phyloP scores from a whole-genome alignment of 1,140 invertebrate species.

The Dufourea novaeangliae region DNA sequence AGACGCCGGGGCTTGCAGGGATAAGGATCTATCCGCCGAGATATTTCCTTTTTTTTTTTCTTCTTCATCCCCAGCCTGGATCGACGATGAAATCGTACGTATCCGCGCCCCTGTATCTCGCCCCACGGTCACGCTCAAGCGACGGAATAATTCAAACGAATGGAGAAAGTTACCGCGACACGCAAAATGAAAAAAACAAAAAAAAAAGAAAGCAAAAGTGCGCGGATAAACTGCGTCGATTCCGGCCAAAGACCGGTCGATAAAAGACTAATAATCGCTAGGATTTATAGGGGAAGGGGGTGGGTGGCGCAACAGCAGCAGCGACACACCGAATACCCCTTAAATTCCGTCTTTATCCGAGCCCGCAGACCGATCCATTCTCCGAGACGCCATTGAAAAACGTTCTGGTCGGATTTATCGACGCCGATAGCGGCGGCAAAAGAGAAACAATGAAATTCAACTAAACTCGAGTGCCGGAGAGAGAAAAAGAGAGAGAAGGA shows the following conservation, averaged over 20 bases:
- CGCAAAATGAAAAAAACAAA: neutral
- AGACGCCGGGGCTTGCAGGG: neutral
- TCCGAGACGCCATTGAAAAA: slow-evolving; percentile 48
- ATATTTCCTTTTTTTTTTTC: slow-evolving; percentile 50
- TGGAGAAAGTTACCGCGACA: neutral
- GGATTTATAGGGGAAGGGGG: slow-evolving; percentile 17
- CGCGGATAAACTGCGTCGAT: neutral
- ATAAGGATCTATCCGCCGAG: neutral
- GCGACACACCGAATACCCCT: neutral
- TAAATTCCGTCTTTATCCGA: slow-evolving; percentile 18
- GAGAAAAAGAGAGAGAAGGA: neutral
- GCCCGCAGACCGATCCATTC: slow-evolving; percentile 31
- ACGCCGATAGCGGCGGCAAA: slow-evolving; percentile 35
- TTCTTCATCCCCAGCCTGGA: neutral
- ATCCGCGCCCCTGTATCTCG: no score
- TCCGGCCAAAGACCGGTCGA: neutral
- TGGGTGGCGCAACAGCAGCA: no score
- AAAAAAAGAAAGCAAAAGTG: no score
- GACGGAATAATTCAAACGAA: neutral
- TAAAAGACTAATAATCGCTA: slow-evolving; percentile 21
- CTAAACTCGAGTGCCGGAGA: slow-evolving; percentile 40
- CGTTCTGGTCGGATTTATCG: slow-evolving; percentile 57
- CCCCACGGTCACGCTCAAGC: neutral
- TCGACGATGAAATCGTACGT: slow-evolving; percentile 4
- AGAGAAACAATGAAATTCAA: slow-evolving; percentile 67